Conservation (phyloP, 2,797 vertebrate species). For the Poeciliopsis infans region DNA sequence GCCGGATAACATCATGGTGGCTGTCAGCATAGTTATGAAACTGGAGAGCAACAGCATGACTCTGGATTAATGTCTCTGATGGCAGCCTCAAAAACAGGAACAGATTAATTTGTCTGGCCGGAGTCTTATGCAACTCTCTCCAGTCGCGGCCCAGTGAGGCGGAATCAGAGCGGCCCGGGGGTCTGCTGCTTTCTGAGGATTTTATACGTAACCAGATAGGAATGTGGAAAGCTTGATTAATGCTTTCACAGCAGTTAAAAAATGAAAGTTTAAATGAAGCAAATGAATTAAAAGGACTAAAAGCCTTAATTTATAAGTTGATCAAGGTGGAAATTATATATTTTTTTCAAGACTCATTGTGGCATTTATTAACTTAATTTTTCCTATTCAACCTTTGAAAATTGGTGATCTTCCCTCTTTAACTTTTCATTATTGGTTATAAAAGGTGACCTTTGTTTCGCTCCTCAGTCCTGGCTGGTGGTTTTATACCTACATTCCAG, state of each 20-base stretch:
- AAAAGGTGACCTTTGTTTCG: not conserved
- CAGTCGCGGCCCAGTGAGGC: slow-evolving; percentile 50
- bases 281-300: not conserved
- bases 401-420: not conserved
- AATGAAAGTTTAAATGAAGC: not conserved
- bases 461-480: no score
- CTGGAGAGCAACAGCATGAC: slow-evolving; percentile 61
- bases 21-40: slow-evolving; percentile 64
- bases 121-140: slow-evolving; percentile 64
- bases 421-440: not conserved
- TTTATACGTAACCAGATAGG: slow-evolving; percentile 35
- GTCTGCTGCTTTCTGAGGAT: slow-evolving; percentile 44
- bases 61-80: slow-evolving; percentile 72
- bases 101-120: slow-evolving; percentile 72
- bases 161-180: slow-evolving; percentile 55
- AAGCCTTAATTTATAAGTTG: not conserved
- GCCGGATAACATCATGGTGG: slow-evolving; percentile 44
- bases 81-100: slow-evolving; percentile 68
- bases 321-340: not conserved
- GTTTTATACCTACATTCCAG: no score
- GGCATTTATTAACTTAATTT: not conserved
- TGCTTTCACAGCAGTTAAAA: not conserved
- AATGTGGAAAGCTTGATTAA: slow-evolving; percentile 5
- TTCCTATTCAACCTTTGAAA: not conserved
- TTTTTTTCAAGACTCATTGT: not conserved